phyloP scores from a whole-genome alignment of 2,888 invertebrate genomes.

The Andrena bucephala region DNA sequence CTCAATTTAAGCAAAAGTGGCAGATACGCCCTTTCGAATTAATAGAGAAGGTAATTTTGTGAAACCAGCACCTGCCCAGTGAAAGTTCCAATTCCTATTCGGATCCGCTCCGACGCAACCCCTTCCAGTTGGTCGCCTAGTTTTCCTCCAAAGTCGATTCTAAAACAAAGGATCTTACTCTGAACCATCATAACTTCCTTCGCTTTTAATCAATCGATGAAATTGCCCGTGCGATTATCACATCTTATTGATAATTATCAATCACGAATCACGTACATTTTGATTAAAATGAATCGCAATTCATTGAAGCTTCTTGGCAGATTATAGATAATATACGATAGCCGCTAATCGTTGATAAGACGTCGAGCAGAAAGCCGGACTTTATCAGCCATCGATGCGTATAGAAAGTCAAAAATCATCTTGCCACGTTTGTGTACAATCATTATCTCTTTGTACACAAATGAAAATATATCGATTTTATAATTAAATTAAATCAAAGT shows the following conservation, averaged over 20 bases:
- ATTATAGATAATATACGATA: constrained; percentile 21
- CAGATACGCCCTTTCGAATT: too few species aligned
- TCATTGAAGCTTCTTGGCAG: background rate
- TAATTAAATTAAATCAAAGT: too few species aligned
- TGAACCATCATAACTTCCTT: background rate
- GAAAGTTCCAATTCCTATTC: constrained; percentile 91
- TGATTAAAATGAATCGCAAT: background rate
- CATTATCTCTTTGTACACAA: constrained; percentile 17
- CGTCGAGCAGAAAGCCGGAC: background rate
- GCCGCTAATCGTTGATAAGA: background rate
- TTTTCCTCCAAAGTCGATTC: constrained; percentile 91
- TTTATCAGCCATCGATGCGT: constrained; percentile 3
- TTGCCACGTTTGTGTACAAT: background rate
- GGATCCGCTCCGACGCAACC: constrained; percentile 89
- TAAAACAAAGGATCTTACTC: constrained; percentile 69
- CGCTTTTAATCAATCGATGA: constrained; percentile 7
- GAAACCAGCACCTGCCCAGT: constrained; percentile 87
- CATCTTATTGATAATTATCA: background rate
- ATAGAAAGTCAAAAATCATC: background rate
- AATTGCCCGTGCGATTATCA: background rate
- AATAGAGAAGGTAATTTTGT: background rate
- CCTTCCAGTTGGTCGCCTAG: constrained; percentile 84
- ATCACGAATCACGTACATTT: background rate
- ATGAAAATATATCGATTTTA: background rate
- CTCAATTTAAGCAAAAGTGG: too few species aligned